Conservation (phyloP, 2,113 vertebrate genomes). For the Thymallus thymallus region DNA sequence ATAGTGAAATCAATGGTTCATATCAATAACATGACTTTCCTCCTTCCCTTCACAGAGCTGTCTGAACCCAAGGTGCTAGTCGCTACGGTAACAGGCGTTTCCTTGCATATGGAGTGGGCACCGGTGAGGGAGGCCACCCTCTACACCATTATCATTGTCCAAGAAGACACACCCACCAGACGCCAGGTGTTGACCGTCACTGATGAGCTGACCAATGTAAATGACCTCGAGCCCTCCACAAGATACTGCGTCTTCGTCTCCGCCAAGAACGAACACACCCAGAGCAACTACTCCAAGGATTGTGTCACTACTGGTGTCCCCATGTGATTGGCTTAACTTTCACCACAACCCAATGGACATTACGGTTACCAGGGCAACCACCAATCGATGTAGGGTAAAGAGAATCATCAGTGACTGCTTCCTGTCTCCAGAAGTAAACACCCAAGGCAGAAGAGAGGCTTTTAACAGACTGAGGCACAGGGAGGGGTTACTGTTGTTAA, state of each 20-base stretch:
- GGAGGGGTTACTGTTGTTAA: background rate
- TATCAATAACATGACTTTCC: constrained; percentile 6
- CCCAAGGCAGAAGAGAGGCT: background rate
- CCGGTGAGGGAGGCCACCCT: constrained; percentile 41
- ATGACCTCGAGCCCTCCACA: constrained; percentile 55
- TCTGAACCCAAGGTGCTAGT: constrained; percentile 58
- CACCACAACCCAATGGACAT: constrained; percentile 20
- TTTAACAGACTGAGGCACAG: background rate
- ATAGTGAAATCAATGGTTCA: background rate
- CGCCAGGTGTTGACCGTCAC: constrained; percentile 33
- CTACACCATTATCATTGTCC: constrained; percentile 59
- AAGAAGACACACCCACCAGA: constrained; percentile 24
- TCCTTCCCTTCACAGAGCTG: constrained; percentile 36
- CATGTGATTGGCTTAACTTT: constrained; percentile 20
- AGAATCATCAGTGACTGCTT: background rate
- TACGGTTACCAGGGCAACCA: constrained; percentile 32
- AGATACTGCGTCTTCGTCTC: constrained; percentile 63
- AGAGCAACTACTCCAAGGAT: constrained; percentile 51
- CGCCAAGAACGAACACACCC: constrained; percentile 44
- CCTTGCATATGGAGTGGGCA: constrained; percentile 61
- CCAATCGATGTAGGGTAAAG: background rate
- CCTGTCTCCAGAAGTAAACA: background rate
- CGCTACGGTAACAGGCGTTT: constrained; percentile 44
- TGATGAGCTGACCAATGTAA: constrained; percentile 36
- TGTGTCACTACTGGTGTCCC: constrained; percentile 49